Conservation (phyloP, 2,888 invertebrate genomes). For the Drosophila putrida region DNA sequence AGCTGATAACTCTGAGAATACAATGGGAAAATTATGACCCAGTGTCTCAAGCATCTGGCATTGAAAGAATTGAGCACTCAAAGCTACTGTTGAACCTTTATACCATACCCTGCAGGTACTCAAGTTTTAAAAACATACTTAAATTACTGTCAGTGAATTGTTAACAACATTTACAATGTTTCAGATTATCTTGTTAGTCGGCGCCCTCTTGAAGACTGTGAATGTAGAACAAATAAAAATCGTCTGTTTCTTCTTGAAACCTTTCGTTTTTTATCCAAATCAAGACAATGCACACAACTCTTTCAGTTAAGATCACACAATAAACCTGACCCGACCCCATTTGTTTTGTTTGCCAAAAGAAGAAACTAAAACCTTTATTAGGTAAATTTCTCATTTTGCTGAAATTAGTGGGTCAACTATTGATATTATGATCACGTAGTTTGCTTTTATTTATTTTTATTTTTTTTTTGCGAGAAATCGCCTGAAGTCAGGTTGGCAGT, state of each 20-base stretch:
- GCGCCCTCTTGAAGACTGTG: slow-evolving; percentile 32
- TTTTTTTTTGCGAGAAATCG: slow-evolving; percentile 73
- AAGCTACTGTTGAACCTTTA: slow-evolving; percentile 14
- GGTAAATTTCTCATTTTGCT: slow-evolving; percentile 33
- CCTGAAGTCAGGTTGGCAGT: slow-evolving; percentile 23
- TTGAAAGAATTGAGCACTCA: slow-evolving; percentile 36
- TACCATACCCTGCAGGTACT: slow-evolving; percentile 16
- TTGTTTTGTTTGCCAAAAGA: slow-evolving; percentile 36
- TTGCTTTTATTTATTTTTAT: slow-evolving; percentile 18
- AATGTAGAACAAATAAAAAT: slow-evolving; percentile 24
- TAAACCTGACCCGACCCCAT: slow-evolving; percentile 27
- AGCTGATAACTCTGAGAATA: slow-evolving; percentile 48
- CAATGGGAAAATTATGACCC: slow-evolving; percentile 73
- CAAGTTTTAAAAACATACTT: background rate
- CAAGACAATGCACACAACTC: slow-evolving; percentile 37
- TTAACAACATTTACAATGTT: slow-evolving; percentile 9
- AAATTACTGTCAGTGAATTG: background rate
- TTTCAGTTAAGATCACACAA: slow-evolving; percentile 38
- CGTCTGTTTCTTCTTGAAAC: slow-evolving; percentile 7
- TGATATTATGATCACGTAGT: slow-evolving; percentile 80
- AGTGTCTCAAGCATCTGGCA: slow-evolving; percentile 43
- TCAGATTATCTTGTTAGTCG: slow-evolving; percentile 13
- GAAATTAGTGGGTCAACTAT: slow-evolving; percentile 77
- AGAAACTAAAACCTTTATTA: slow-evolving; percentile 37
- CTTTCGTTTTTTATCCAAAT: slow-evolving; percentile 28